phyloP scores from a whole-genome alignment of 2,797 vertebrate genomes.

The Mus minutoides region DNA sequence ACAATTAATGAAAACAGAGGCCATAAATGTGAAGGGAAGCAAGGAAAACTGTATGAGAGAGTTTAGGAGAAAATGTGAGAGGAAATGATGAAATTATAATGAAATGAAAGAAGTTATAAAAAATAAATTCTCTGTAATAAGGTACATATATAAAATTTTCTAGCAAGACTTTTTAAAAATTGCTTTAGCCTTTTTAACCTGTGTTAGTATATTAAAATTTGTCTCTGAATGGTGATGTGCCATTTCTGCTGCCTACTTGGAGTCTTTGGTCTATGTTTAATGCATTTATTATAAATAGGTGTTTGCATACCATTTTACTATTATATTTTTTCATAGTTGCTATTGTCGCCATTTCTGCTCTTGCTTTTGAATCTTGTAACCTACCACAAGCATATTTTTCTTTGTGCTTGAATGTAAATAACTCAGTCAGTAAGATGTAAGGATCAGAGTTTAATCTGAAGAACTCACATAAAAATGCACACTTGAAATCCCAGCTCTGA shows the following conservation, averaged over 20 bases:
- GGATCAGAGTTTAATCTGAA: neutral
- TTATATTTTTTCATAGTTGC: neutral
- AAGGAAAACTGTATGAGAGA: neutral
- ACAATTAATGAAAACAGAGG: neutral
- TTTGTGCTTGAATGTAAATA: neutral
- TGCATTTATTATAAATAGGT: neutral
- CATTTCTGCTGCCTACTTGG: neutral
- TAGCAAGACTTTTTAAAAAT: neutral
- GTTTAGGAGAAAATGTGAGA: neutral
- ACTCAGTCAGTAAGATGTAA: neutral
- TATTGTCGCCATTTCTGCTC: neutral
- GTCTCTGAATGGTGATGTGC: neutral
- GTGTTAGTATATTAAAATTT: neutral
- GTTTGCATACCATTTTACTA: neutral
- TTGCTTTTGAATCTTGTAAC: neutral
- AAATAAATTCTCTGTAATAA: neutral
- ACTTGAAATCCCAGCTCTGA: neutral
- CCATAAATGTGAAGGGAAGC: neutral
- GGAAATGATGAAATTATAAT: neutral
- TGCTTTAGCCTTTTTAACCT: neutral
- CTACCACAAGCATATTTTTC: neutral
- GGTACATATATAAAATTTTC: neutral
- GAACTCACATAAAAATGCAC: neutral
- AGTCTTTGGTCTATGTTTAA: neutral
- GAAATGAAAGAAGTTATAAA: neutral